Evolutionary conservation across 2,888 invertebrate species (phyloP).

Genomic region (Hydropsyche betteni): DNA sequence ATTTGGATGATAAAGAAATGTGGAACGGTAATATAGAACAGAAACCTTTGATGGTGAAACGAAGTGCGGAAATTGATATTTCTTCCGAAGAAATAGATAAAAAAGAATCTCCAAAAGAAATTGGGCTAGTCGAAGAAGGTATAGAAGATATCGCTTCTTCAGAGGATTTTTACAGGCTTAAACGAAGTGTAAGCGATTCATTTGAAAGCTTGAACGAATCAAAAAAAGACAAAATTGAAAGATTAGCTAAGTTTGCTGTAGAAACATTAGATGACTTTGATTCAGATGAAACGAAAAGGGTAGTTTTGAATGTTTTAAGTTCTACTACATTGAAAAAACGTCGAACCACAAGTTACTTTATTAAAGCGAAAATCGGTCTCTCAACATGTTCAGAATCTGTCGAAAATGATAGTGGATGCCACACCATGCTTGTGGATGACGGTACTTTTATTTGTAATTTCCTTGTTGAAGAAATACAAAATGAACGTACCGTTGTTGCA

Average conservation of each 20-base stretch:
- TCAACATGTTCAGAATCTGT: conserved; percentile 59
- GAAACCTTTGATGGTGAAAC: background rate
- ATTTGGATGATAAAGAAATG: conserved; percentile 10
- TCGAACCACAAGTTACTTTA: conserved; percentile 55
- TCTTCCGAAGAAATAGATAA: conserved; percentile 18
- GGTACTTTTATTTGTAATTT: conserved; percentile 44
- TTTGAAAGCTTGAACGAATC: conserved; percentile 53
- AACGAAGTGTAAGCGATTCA: background rate
- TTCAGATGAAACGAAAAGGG: conserved; percentile 61
- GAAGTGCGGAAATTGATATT: background rate
- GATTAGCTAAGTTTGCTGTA: conserved; percentile 62
- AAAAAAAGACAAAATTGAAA: conserved; percentile 52
- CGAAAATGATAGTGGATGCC: conserved; percentile 43
- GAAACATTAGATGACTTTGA: conserved; percentile 63
- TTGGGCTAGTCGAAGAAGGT: conserved; percentile 38
- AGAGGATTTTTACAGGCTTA: conserved; percentile 8
- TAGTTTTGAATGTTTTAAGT: conserved; percentile 61
- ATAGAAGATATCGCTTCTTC: conserved; percentile 41
- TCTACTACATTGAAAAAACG: conserved; percentile 55
- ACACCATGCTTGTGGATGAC: conserved; percentile 48
- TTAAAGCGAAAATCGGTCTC: conserved; percentile 60
- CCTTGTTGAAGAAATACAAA: conserved; percentile 41
- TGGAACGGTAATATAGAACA: background rate
- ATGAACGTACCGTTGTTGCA: conserved; percentile 51
- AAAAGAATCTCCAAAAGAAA: conserved; percentile 40